Evolutionary conservation across 2,113 vertebrate species (phyloP).

Genomic region (Melozone crissalis): DNA sequence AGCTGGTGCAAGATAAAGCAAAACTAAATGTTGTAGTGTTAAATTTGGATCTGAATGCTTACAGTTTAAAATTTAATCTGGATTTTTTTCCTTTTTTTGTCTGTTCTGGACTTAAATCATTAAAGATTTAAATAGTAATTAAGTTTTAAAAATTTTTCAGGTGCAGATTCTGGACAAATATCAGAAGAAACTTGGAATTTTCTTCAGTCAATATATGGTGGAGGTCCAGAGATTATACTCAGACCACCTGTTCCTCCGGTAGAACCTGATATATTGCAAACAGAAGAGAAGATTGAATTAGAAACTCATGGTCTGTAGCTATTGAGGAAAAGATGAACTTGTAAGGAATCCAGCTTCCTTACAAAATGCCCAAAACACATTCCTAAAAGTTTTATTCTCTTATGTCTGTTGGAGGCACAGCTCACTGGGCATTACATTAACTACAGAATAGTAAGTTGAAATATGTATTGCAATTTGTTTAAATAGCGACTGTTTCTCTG

Average conservation of each 20-base stretch:
- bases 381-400: constrained; percentile 69
- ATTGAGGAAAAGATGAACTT: constrained; percentile 16
- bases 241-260: constrained; percentile 85
- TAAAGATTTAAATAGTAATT: neutral
- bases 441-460: constrained; percentile 64
- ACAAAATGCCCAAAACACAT: constrained; percentile 73
- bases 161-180: constrained; percentile 98
- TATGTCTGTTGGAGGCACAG: constrained; percentile 46
- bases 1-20: neutral
- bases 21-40: neutral
- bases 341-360: constrained; percentile 62
- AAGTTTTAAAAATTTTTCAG: constrained; percentile 63
- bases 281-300: constrained; percentile 96
- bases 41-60: neutral
- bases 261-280: constrained; percentile 81
- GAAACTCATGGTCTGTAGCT: constrained; percentile 90
- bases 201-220: constrained; percentile 92
- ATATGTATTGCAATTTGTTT: constrained; percentile 52
- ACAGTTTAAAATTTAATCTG: neutral
- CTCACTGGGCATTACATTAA: constrained; percentile 72
- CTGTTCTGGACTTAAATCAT: neutral
- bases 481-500: constrained; percentile 34
- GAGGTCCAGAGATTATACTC: constrained; percentile 91
- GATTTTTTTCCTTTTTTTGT: neutral
- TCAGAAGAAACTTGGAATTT: constrained; percentile 99